A percentile compares a stretch with the other conserved stretches of the same genome.
Conservation (phyloP, 2,113 vertebrate species). For the Zosterops hypoxanthus region DNA sequence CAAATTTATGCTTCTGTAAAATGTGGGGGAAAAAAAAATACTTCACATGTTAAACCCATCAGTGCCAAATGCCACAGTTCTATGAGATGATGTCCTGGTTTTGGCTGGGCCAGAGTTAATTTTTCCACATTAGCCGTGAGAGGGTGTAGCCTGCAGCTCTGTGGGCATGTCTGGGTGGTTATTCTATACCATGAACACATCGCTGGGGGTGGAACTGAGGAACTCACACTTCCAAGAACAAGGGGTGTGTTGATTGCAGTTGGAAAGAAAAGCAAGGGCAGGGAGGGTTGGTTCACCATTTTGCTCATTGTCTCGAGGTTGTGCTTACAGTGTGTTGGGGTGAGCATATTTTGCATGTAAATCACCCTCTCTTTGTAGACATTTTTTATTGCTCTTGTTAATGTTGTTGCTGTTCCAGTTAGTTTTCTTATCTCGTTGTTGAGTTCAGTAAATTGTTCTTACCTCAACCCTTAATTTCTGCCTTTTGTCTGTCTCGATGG, state of each 20-base stretch:
- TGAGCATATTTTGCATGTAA: not conserved
- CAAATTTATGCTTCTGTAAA: not conserved
- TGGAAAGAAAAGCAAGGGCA: not conserved
- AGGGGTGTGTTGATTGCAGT: not conserved
- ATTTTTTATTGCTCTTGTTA: not conserved
- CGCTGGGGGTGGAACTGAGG: accelerated
- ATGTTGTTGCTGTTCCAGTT: not conserved
- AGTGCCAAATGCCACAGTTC: not conserved
- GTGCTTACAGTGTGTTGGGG: not conserved
- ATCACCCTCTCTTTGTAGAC: not conserved
- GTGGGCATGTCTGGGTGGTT: not conserved
- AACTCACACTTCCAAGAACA: not conserved
- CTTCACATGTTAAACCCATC: not conserved
- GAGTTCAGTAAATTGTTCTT: not conserved
- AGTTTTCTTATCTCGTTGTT: not conserved
- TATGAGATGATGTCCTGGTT: not conserved
- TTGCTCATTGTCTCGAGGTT: accelerated
- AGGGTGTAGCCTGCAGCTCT: not conserved
- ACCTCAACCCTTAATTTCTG: not conserved
- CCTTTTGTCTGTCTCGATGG: not conserved
- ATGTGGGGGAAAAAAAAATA: not conserved
- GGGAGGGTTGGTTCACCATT: not conserved
- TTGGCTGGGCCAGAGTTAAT: not conserved
- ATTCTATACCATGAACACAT: no score
- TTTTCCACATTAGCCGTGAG: not conserved